Evolutionary conservation across 2,888 invertebrate genomes (phyloP), one percentile per base, ranked within the genome.

Genomic region (Auanema freiburgensis): DNA sequence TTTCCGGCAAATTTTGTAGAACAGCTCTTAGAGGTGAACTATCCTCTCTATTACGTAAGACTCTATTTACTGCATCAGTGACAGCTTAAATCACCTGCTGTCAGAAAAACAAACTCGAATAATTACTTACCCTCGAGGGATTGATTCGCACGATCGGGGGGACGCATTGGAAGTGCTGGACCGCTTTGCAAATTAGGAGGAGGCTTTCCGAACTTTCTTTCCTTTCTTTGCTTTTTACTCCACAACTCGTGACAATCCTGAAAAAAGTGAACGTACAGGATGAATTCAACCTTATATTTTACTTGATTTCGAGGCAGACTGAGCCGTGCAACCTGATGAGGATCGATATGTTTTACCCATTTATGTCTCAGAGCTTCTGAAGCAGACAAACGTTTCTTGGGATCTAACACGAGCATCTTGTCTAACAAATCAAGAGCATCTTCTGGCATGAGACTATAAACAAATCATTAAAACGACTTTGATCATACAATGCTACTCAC

Each of bases 171-270:
- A 3, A 18, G 10, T 18, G 16, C 24, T 8, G 18, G 23, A 11
- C n/a, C 2, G 8, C 24, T 18, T 3, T 53, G 57, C 14, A 16
- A 16, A 2, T 12, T 43, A 11, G 42, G 2, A 5, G 16, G 44
- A 52, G 14, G 46, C 44, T 21, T 60, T 44, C 59, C 66, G 41
- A 61, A 42, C 40, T 54, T 59, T 56, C 55, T 57, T 23, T 66
- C 51, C 40, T 54, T 65, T 56, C 69, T 74, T 59, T 71, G 67
- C 52, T 74, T 92, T 86, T 98, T 98, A 80, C 93, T 93, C 96
- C 97, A 98, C 83, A 98, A 88, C 86, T 98, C 98, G 87, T 98
- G 97, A 85, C 98, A 98, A 86, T 98, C 97, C 86, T 98, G 96
- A 90, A 57, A 56, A 25, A 25, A n/a, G n/a, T n/a, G n/a, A n/a